Percentiles rank a stretch among this genome's conserved stretches.
These are phyloP conservation scores for Anoplius nigerrimus DNA, from an alignment of 2,888 invertebrate genomes.

Conservation along the genomic window DNA sequence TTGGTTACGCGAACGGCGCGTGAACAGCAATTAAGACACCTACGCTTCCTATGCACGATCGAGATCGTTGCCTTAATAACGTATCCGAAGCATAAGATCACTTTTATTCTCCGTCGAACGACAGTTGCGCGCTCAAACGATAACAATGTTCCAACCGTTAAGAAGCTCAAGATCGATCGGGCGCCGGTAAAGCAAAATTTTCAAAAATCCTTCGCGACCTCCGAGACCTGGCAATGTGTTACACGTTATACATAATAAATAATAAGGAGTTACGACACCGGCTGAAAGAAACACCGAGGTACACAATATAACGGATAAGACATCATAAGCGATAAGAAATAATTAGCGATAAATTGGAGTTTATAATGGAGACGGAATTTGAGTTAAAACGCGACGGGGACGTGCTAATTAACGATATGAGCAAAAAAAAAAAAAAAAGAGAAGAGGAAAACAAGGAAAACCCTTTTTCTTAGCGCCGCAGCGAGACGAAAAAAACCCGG, in stretches of 20 bases:
- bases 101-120: too few species aligned
- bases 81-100: too few species aligned
- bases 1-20: too few species aligned
- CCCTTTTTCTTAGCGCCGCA: constrained; percentile 50
- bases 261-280: too few species aligned
- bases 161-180: too few species aligned
- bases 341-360: background rate
- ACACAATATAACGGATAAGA: constrained; percentile 16
- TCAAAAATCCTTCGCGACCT: background rate
- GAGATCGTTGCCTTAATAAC: too few species aligned
- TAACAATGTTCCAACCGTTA: too few species aligned
- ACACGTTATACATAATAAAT: constrained; percentile 13
- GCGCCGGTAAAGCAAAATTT: too few species aligned
- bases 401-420: constrained; percentile 8
- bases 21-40: too few species aligned
- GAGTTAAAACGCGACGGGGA: constrained; percentile 14
- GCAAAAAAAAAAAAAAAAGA: constrained; percentile 3
- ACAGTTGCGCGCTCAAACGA: too few species aligned
- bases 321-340: constrained; percentile 8
- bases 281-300: constrained; percentile 29
- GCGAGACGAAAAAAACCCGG: constrained; percentile 29
- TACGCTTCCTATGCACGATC: too few species aligned
- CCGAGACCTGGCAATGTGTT: background rate
- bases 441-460: constrained; percentile 25
- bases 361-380: background rate